A percentile compares a stretch with the other conserved stretches of the same genome.
These are phyloP conservation scores for Isoperla grammatica DNA, from an alignment of 2,888 invertebrate species.

Conservation along the genomic window DNA sequence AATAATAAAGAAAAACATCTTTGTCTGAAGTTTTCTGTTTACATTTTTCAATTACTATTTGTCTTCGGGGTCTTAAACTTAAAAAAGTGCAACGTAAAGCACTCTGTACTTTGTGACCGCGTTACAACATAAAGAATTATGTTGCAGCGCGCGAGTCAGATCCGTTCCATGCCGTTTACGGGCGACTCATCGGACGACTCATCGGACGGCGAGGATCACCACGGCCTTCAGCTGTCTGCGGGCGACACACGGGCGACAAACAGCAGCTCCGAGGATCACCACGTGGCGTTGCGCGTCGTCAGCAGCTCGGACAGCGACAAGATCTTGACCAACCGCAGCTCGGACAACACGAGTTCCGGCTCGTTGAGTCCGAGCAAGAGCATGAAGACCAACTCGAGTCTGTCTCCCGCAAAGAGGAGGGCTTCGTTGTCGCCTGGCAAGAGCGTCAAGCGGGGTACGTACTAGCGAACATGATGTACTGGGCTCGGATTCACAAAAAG, in stretches of 20 bases:
- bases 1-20: too few species aligned
- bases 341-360: conserved; percentile 51
- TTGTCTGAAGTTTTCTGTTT: too few species aligned
- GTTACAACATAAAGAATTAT: too few species aligned
- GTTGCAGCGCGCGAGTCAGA: conserved; percentile 82
- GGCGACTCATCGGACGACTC: conserved; percentile 94
- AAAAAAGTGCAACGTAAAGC: too few species aligned
- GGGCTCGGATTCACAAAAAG: too few species aligned
- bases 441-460: conserved; percentile 71
- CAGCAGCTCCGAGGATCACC: conserved; percentile 47
- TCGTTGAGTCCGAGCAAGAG: conserved; percentile 76
- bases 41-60: too few species aligned
- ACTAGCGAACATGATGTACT: not conserved
- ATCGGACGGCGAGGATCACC: conserved; percentile 79
- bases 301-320: conserved; percentile 29
- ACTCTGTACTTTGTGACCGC: too few species aligned
- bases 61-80: too few species aligned
- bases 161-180: conserved; percentile 91
- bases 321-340: conserved; percentile 45
- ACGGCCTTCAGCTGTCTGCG: conserved; percentile 38
- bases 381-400: conserved; percentile 76
- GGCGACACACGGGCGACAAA: conserved; percentile 47
- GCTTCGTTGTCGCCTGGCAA: conserved; percentile 78
- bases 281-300: conserved; percentile 35
- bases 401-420: conserved; percentile 77